Base-by-base conservation (phyloP, 1,140 invertebrate genomes). In the Homalodisca vitripennis region DNA sequence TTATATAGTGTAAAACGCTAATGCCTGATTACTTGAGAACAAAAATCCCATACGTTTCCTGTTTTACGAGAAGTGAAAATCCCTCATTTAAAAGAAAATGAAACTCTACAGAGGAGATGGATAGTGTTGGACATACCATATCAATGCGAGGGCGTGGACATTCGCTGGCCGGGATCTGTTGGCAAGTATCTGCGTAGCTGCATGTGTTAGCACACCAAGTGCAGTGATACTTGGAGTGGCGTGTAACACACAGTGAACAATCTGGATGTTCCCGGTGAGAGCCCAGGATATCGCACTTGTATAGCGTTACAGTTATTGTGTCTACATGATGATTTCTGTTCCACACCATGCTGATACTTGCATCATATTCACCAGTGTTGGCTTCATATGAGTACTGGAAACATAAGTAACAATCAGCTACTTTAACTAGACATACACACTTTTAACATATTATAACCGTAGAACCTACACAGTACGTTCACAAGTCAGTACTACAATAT, bases 81-180 rank as follows among this genome's bases (percentile, higher is more conserved):
- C n/a, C n/a, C n/a, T n/a, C n/a, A n/a, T n/a, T n/a, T n/a, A n/a
- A n/a, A n/a, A n/a, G n/a, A n/a, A n/a, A n/a, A n/a, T n/a, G n/a
- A n/a, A n/a, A n/a, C n/a, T n/a, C n/a, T n/a, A n/a, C n/a, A n/a
- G n/a, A n/a, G n/a, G n/a, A n/a, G n/a, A n/a, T n/a, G n/a, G n/a
- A n/a, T n/a, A n/a, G n/a, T 41, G 6, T 41, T 41, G 17, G 26
- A 74, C 80, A 82, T 80, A 90, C 87, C 87, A 95, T 92, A 80
- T 97, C 93, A 76, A 98, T 98, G 72, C 94, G 82, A 20, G 95
- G 95, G 75, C 91, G 89, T 0, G 95, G 95, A 79, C 95, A 98
- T 75, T 95, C 93, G 34, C 86, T 87, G 26, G 90, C 87, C 27
- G 87, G 84, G 13, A 83, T 83, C 71, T 88, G 86, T 51, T 86